Base-by-base conservation (phyloP, 2,797 vertebrate species). In the Gambelia wislizenii region DNA sequence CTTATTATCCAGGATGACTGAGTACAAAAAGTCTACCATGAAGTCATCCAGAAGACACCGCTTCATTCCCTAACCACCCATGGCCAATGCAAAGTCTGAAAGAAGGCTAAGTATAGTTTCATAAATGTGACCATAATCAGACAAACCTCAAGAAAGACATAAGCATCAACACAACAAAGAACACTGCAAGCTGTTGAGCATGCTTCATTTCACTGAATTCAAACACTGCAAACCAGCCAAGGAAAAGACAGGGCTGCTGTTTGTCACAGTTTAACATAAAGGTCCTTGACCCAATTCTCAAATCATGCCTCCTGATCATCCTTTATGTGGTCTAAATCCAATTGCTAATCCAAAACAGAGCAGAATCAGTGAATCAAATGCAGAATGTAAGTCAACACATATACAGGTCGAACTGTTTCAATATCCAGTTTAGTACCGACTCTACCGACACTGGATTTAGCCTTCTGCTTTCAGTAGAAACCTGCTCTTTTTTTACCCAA, bases 131-230 rank as follows among this genome's bases (percentile, higher is more conserved):
- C 70, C 18, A 36, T 25, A 70, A 76, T 16, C 12, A 91, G 61
- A 59, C 64, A 61, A 10, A 78, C 12, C 1, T 1, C 0, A 84
- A 76, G 1, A 10, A 72, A 84, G 47, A 27, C 39, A 54, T 2
- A 64, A 79, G 2, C 64, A 42, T 6, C 33, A 86, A 89, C 22
- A 92, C 81, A 54, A 4, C 8, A 64, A 0, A 59, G 89, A 91
- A 80, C 69, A 89, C 87, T 90, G 83, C 6, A 72, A 36, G 39
- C 7, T 67, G 9, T 67, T 33, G 64, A 33, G 44, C 87, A 94
- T 75, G 54, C 82, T 89, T 90, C 72, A 84, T 61, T 89, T 67
- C 81, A 83, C 89, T 91, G 22, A 93, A 54, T 16, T 56, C 81
- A 77, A 89, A 90, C 16, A 92, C 64, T 18, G 90, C 81, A 91